Conservation (phyloP, 2,113 vertebrate species). For the Sitta europaea region DNA sequence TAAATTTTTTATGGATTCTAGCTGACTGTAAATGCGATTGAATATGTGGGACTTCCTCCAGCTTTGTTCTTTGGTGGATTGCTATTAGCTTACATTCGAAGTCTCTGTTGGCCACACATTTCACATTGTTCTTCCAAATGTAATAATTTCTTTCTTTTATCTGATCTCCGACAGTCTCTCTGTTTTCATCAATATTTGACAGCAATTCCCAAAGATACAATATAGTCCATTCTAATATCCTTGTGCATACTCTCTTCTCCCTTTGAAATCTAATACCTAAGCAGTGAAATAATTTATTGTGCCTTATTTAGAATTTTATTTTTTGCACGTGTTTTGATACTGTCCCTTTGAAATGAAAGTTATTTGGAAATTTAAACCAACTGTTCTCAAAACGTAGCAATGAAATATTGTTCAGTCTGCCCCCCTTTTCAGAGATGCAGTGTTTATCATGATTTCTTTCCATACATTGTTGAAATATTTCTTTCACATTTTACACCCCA, state of each 20-base stretch:
- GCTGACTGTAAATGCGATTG: slow-evolving; percentile 64
- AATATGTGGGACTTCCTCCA: slow-evolving; percentile 66
- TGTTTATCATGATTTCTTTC: neutral
- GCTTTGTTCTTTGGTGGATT: slow-evolving; percentile 70
- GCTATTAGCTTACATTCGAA: slow-evolving; percentile 76
- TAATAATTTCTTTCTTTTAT: slow-evolving; percentile 80
- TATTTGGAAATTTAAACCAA: slow-evolving; percentile 79
- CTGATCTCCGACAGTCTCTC: slow-evolving; percentile 76
- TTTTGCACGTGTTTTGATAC: slow-evolving; percentile 78
- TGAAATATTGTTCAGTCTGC: slow-evolving; percentile 58
- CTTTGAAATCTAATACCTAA: slow-evolving; percentile 82
- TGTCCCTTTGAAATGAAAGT: slow-evolving; percentile 71
- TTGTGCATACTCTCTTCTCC: slow-evolving; percentile 66
- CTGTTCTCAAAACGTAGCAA: slow-evolving; percentile 65
- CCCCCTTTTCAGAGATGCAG: neutral
- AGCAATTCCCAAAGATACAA: slow-evolving; percentile 82
- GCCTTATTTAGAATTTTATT: slow-evolving; percentile 79
- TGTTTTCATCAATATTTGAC: slow-evolving; percentile 82
- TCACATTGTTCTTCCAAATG: slow-evolving; percentile 78
- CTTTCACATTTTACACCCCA: neutral
- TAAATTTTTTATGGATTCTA: slow-evolving; percentile 68
- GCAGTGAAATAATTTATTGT: slow-evolving; percentile 81
- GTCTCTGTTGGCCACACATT: slow-evolving; percentile 73
- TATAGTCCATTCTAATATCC: slow-evolving; percentile 77
- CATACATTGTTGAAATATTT: neutral